Conservation (phyloP, 1,140 invertebrate species). For the Holcopasites calliopsidis region DNA sequence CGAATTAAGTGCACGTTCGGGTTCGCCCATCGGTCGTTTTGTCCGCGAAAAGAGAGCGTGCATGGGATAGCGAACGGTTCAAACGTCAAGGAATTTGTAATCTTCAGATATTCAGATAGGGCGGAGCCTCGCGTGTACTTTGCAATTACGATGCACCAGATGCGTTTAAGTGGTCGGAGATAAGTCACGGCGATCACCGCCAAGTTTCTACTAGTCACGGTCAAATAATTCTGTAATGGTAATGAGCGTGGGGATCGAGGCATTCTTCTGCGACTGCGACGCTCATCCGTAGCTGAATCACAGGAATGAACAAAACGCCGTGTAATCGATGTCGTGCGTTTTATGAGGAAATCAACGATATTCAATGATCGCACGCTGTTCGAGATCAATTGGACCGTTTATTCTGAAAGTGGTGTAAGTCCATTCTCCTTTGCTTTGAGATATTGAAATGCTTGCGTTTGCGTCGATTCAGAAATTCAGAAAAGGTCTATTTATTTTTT, state of each 20-base stretch:
- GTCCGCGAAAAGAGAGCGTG: constrained; percentile 9
- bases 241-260: not conserved
- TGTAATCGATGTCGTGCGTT: not conserved
- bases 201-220: constrained; percentile 3
- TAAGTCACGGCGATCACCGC: constrained; percentile 17
- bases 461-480: too few species aligned
- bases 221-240: constrained; percentile 16
- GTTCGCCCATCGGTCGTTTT: constrained; percentile 14
- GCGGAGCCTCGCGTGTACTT: constrained; percentile 12
- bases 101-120: constrained; percentile 32
- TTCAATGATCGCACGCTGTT: too few species aligned
- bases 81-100: constrained; percentile 44
- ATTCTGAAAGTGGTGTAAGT: too few species aligned
- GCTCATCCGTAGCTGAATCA: too few species aligned
- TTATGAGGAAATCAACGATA: too few species aligned
- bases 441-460: too few species aligned
- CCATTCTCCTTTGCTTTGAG: too few species aligned
- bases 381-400: too few species aligned
- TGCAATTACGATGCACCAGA: constrained; percentile 31
- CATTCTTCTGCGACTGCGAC: not conserved
- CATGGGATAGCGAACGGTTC: not conserved
- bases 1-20: constrained; percentile 9
- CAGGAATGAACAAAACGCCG: not conserved
- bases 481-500: too few species aligned
- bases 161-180: constrained; percentile 28